These are phyloP conservation scores for Orthosia incerta DNA, from an alignment of 2,888 invertebrate genomes.

Conservation along the genomic window DNA sequence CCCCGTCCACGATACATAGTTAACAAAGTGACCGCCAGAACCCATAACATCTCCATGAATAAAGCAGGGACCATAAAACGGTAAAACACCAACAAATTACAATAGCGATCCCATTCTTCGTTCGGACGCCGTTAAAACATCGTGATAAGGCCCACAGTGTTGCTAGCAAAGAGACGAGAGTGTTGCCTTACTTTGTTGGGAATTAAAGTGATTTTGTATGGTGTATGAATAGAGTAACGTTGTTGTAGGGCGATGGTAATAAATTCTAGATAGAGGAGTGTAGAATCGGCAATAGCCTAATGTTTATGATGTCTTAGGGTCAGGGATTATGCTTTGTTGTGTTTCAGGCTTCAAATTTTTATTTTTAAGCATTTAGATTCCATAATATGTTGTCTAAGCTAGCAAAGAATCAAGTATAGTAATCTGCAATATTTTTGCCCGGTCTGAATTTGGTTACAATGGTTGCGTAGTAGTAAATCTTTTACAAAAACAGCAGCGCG, in stretches of 20 bases:
- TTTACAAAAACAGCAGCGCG: too few species aligned
- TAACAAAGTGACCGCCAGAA: slow-evolving; percentile 60
- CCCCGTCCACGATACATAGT: slow-evolving; percentile 49
- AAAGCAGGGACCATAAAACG: slow-evolving; percentile 65
- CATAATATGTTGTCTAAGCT: too few species aligned
- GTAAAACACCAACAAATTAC: slow-evolving; percentile 69
- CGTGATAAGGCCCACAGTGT: slow-evolving; percentile 62
- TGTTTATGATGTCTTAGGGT: too few species aligned
- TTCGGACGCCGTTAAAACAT: slow-evolving; percentile 66
- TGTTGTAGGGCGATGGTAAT: background rate
- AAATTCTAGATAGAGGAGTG: background rate
- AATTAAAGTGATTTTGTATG: slow-evolving; percentile 12
- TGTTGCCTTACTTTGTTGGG: slow-evolving; percentile 39
- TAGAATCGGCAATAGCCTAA: background rate
- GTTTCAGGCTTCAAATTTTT: background rate
- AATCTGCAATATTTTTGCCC: too few species aligned
- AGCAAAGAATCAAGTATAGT: too few species aligned
- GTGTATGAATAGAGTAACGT: background rate
- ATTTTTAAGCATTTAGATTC: background rate
- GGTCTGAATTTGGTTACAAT: too few species aligned
- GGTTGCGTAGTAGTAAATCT: too few species aligned
- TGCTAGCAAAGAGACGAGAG: slow-evolving; percentile 36
- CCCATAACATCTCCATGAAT: slow-evolving; percentile 65
- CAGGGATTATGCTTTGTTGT: too few species aligned
- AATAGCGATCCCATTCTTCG: slow-evolving; percentile 67